phyloP scores from a whole-genome alignment of 53 echinoderm and acorn worm species.

The Arbacia lixula region DNA sequence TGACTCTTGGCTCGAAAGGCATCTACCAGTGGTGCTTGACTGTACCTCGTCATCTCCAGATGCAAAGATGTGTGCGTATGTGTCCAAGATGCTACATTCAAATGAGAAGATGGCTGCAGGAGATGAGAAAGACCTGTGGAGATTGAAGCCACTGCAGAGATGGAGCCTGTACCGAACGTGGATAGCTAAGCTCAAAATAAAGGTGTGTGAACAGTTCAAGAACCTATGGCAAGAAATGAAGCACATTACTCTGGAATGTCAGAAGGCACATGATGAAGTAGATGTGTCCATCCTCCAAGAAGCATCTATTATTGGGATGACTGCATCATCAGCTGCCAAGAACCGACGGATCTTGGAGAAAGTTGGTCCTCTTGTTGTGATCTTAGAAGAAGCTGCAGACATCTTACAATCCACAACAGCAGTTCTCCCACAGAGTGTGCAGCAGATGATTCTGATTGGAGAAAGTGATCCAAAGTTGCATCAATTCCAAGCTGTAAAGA shows the following conservation, averaged over 20 bases:
- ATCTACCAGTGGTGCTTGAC: conserved; percentile 2
- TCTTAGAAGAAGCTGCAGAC: conserved; percentile 91
- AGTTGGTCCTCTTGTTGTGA: conserved; percentile 69
- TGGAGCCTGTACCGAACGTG: conserved; percentile 82
- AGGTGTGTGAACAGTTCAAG: background rate
- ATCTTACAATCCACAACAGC: conserved; percentile 84
- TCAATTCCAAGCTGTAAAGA: conserved; percentile 68
- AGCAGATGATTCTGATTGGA: conserved; percentile 91
- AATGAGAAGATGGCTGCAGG: conserved; percentile 29
- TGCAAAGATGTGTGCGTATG: too few relatives aligned
- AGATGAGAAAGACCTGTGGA: conserved; percentile 64
- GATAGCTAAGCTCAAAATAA: conserved; percentile 25
- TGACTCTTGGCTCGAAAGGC: conserved; percentile 13
- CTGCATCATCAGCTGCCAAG: conserved; percentile 89
- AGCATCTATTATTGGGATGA: conserved; percentile 80
- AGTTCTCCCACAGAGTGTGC: conserved; percentile 60
- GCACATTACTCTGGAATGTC: background rate
- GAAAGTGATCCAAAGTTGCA: conserved; percentile 71
- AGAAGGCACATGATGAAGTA: conserved; percentile 63
- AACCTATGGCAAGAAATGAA: conserved; percentile 4
- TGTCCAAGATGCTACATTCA: conserved; percentile 48
- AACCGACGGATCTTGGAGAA: conserved; percentile 58
- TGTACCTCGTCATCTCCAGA: too few relatives aligned
- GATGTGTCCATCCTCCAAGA: conserved; percentile 36
- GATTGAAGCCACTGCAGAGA: conserved; percentile 35